A percentile compares a stretch with the other conserved stretches of the same genome.
Evolutionary conservation across 2,888 invertebrate genomes (phyloP).

Genomic region (Alloscopus bannaensis): DNA sequence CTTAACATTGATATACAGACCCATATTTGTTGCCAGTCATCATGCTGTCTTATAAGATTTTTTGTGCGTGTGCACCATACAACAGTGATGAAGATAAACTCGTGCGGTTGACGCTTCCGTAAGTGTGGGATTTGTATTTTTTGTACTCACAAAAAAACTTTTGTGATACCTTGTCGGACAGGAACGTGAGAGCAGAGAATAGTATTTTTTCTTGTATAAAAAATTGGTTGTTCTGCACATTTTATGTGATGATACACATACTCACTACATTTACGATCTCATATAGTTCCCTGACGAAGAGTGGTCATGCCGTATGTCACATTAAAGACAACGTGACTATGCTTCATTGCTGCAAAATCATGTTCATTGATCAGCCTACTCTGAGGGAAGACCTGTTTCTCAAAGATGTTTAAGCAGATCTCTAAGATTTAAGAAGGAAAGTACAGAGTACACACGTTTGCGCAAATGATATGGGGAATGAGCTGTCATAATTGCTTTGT

Average conservation of each 20-base stretch:
- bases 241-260: neutral
- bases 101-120: constrained; percentile 10
- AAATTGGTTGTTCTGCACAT: neutral
- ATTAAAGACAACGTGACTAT: constrained; percentile 22
- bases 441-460: constrained; percentile 16
- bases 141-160: neutral
- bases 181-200: constrained; percentile 1
- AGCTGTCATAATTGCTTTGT: constrained; percentile 30
- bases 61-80: no score
- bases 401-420: constrained; percentile 1
- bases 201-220: neutral
- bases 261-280: no score
- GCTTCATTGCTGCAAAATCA: constrained; percentile 1
- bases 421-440: neutral
- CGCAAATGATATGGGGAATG: constrained; percentile 15
- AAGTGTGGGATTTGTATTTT: constrained; percentile 22
- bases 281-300: no score
- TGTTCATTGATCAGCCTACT: constrained; percentile 30
- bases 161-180: neutral
- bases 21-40: neutral
- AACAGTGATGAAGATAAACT: no score
- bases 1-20: neutral
- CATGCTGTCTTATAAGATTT: neutral
- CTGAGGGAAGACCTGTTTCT: constrained; percentile 43
- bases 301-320: no score